Percentiles rank a stretch among this genome's conserved stretches.
These are phyloP conservation scores for Ecliptopera silaceata DNA, from an alignment of 2,888 invertebrate genomes.

Conservation along the genomic window DNA sequence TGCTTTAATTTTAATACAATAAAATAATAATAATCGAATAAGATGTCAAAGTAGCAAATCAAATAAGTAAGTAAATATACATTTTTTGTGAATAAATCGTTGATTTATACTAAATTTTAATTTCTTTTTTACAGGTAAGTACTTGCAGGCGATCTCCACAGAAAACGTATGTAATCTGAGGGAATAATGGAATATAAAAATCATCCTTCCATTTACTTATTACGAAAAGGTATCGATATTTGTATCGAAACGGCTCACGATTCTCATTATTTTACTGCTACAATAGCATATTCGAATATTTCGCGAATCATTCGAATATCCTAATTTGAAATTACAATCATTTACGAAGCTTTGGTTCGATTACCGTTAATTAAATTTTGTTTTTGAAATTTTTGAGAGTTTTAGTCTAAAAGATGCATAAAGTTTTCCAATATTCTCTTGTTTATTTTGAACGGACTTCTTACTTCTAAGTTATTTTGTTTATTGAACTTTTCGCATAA, in stretches of 20 bases:
- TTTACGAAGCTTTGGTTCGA: constrained; percentile 39
- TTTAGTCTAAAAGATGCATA: constrained; percentile 34
- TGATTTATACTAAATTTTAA: constrained; percentile 16
- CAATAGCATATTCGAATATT: constrained; percentile 26
- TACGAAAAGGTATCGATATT: constrained; percentile 18
- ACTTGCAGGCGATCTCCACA: constrained; percentile 27
- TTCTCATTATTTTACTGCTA: constrained; percentile 32
- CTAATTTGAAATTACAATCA: constrained; percentile 32
- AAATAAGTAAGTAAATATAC: too few species aligned
- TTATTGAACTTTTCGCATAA: constrained; percentile 15
- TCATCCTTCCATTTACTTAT: constrained; percentile 23
- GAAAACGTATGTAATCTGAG: constrained; percentile 40
- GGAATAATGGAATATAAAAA: constrained; percentile 31
- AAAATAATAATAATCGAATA: too few species aligned
- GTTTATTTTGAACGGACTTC: constrained; percentile 24
- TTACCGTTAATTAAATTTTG: constrained; percentile 50
- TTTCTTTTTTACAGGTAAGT: constrained; percentile 68
- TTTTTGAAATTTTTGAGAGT: constrained; percentile 48
- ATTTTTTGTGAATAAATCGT: too few species aligned
- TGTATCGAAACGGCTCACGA: constrained; percentile 24
- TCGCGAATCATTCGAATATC: constrained; percentile 22
- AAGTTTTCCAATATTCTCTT: constrained; percentile 32
- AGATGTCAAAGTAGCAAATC: too few species aligned
- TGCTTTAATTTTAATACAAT: too few species aligned
- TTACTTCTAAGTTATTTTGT: constrained; percentile 26